Evolutionary conservation across 2,797 vertebrate genomes (phyloP), one percentile per base, ranked within the genome.

Genomic region (Petrocephalus schoutedeni): DNA sequence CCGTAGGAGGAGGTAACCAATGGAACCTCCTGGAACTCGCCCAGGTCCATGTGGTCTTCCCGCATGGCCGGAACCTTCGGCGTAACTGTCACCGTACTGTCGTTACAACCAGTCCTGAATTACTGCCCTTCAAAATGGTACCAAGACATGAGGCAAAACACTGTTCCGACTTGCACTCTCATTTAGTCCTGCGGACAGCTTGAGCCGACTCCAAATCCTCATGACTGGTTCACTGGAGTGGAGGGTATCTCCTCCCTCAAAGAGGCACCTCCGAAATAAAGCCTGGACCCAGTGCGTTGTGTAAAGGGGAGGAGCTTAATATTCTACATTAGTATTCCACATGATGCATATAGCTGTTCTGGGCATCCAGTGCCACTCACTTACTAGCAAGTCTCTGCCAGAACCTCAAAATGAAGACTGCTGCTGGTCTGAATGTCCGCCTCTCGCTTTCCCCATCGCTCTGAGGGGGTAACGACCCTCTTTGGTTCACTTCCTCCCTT

Each of bases 1-100:
- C 85, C 89, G 89, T 88, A 90, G 51, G 91, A 91, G 85, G 91
- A 91, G 4, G 21, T 86, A 12, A 90, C 54, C 19, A 90, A 86
- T 14, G 92, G 92, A 28, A 59, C 77, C 28, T 90, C 90, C 7
- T 28, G 61, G 71, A 41, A 77, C 58, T 84, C 88, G 21, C 56
- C 45, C 74, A 58, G 61, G 41, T 32, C 86, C 51, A 59, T 4
- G 10, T 83, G 28, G n/a, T n/a, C 58, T 2, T n/a, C 32, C 16
- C 32, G 80, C 77, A 89, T 87, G 59, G 32, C 86, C 12, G 19
- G 61, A 28, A 54, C 36, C 41, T 45, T 64, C 57, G 0, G n/a
- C 51, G 36, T 67, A 45, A 59, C 56, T 3, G 10, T 77, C 53
- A 12, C 16, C 5, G 14, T 12, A 9, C 80, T 83, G 41, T n/a